These are phyloP conservation scores for Scyliorhinus canicula DNA, from an alignment of 2,797 vertebrate species.

Conservation along the genomic window DNA sequence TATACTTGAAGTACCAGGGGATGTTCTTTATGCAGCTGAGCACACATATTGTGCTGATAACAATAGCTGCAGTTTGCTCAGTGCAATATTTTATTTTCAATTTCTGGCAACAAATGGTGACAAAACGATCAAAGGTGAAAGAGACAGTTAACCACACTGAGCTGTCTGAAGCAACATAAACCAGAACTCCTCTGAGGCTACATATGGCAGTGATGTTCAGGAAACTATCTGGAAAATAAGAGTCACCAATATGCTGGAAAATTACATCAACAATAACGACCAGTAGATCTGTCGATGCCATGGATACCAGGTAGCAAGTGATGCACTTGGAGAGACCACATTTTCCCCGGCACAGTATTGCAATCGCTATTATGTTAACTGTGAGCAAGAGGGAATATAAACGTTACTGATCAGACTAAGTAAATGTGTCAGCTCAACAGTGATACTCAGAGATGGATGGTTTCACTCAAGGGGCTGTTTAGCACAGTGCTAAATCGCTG, in stretches of 20 bases:
- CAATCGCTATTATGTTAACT: background rate
- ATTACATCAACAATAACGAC: background rate
- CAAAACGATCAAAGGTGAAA: slow-evolving; percentile 3
- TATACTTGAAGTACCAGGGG: slow-evolving; percentile 10
- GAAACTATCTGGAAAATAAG: background rate
- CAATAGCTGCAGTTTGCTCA: background rate
- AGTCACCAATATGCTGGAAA: background rate
- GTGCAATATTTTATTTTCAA: background rate
- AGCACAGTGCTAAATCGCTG: no score
- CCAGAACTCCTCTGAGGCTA: background rate
- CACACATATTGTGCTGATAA: background rate
- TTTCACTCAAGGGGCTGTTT: background rate
- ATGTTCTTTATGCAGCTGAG: background rate
- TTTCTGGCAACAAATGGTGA: background rate
- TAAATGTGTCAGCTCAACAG: background rate
- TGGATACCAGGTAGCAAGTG: background rate
- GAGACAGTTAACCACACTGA: background rate
- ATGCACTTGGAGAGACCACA: background rate
- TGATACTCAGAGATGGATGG: background rate
- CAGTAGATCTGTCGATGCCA: background rate
- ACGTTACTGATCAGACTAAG: background rate
- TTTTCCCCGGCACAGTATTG: background rate
- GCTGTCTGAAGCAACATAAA: background rate
- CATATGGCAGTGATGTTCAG: background rate
- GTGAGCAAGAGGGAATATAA: background rate